These are phyloP conservation scores for Turritopsis dohrnii DNA, from an alignment of 30 jellyfish, hydroid and myxozoan genomes.

Conservation along the genomic window DNA sequence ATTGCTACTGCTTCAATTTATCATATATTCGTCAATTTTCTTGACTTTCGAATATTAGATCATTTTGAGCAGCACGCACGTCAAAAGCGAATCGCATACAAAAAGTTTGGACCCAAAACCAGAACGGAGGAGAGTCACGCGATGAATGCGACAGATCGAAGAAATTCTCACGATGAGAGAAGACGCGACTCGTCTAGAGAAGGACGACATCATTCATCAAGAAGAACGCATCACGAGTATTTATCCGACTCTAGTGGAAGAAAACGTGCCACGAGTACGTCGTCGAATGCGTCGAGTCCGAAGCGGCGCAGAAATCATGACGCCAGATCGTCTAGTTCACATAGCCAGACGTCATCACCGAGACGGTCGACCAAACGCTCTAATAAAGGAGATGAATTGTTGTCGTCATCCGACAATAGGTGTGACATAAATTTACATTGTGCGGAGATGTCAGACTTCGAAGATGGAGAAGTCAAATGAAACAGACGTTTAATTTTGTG, in stretches of 20 bases:
- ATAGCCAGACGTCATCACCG: not conserved
- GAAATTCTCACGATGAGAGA: not conserved
- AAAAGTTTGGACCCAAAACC: slow-evolving; percentile 34
- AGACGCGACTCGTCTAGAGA: not conserved
- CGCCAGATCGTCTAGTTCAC: not conserved
- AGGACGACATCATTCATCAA: not conserved
- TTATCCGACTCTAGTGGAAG: not conserved
- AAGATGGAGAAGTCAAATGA: not conserved
- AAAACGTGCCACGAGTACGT: not conserved
- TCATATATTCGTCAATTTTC: not conserved
- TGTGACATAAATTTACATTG: not conserved
- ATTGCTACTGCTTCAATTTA: too few species aligned
- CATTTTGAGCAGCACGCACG: slow-evolving; percentile 42
- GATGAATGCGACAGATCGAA: not conserved
- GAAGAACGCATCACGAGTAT: not conserved
- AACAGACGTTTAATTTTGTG: too few species aligned
- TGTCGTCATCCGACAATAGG: not conserved
- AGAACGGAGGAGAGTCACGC: not conserved
- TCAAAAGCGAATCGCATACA: slow-evolving; percentile 29
- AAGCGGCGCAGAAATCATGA: not conserved
- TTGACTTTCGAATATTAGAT: slow-evolving; percentile 32
- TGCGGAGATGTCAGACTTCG: not conserved
- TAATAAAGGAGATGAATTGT: not conserved
- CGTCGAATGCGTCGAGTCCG: not conserved
- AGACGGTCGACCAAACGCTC: not conserved